A percentile compares a stretch with the other conserved stretches of the same genome.
These are phyloP conservation scores for Dunckerocampus dactyliophorus DNA, from an alignment of 2,113 vertebrate genomes.

Conservation along the genomic window DNA sequence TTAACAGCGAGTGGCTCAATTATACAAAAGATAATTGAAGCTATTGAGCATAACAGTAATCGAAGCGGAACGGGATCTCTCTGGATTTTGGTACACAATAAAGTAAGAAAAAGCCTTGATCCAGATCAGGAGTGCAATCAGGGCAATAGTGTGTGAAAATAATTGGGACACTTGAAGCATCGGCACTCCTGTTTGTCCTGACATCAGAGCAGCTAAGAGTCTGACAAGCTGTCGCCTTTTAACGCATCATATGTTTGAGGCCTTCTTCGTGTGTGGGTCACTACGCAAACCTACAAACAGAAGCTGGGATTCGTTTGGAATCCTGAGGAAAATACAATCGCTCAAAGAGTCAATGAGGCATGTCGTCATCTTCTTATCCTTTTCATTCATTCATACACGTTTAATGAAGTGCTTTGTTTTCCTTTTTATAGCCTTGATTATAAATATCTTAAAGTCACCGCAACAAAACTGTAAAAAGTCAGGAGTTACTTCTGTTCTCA, in stretches of 20 bases:
- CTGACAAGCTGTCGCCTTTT: conserved; percentile 54
- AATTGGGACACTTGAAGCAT: conserved; percentile 50
- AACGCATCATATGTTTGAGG: conserved; percentile 45
- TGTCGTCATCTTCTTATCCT: conserved; percentile 47
- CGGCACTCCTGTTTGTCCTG: conserved; percentile 46
- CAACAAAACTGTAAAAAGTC: neutral
- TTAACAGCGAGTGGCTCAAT: conserved; percentile 38
- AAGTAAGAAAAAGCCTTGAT: conserved; percentile 37
- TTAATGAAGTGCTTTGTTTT: conserved; percentile 23
- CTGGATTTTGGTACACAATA: conserved; percentile 34
- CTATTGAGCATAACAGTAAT: conserved; percentile 28
- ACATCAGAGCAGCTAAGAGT: conserved; percentile 50
- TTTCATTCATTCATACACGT: conserved; percentile 57
- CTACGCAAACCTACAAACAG: conserved; percentile 46
- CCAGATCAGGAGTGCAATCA: conserved; percentile 51
- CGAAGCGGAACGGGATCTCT: conserved; percentile 20
- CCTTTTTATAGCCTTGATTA: neutral
- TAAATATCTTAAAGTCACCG: neutral
- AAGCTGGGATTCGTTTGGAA: conserved; percentile 40
- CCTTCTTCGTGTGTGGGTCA: conserved; percentile 44
- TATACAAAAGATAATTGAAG: conserved; percentile 48
- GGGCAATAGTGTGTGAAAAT: conserved; percentile 55
- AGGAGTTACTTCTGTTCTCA: neutral
- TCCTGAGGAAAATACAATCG: conserved; percentile 50
- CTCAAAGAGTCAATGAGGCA: conserved; percentile 56